A percentile compares a stretch with the other conserved stretches of the same genome.
Evolutionary conservation across 2,797 vertebrate genomes (phyloP).

Genomic region (Cirrhinus molitorella): DNA sequence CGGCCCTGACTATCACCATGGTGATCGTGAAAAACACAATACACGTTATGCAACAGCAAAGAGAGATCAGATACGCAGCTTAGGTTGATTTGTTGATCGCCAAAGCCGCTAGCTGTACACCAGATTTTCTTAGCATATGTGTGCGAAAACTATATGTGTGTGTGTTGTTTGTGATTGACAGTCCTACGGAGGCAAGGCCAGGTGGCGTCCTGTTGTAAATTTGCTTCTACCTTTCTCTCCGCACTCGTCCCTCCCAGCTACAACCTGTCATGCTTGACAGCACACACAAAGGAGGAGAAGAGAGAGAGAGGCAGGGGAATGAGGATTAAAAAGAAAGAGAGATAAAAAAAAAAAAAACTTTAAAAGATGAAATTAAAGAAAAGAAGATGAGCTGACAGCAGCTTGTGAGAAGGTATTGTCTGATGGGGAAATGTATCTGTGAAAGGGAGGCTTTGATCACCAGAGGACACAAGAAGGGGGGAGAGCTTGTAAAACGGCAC

Average conservation of each 20-base stretch:
- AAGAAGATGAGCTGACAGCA: conserved; percentile 82
- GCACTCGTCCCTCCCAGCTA: conserved; percentile 82
- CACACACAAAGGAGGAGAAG: conserved; percentile 77
- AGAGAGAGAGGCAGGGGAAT: conserved; percentile 74
- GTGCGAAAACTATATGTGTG: conserved; percentile 8
- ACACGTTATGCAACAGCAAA: conserved; percentile 36
- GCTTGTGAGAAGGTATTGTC: conserved; percentile 83
- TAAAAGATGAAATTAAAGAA: conserved; percentile 84
- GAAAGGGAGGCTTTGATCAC: conserved; percentile 81
- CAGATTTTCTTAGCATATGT: conserved; percentile 38
- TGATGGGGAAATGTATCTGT: conserved; percentile 76
- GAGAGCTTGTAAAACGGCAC: conserved; percentile 77
- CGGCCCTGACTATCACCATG: conserved; percentile 36
- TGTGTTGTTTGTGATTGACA: conserved; percentile 65
- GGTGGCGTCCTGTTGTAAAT: conserved; percentile 81
- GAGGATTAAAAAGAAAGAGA: conserved; percentile 73
- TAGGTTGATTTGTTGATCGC: conserved; percentile 42
- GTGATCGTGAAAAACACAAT: conserved; percentile 38
- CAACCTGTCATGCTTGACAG: conserved; percentile 83
- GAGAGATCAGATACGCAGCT: conserved; percentile 31
- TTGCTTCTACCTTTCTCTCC: conserved; percentile 79
- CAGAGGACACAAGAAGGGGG: conserved; percentile 65
- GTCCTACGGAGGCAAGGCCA: conserved; percentile 54
- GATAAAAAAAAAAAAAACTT: conserved; percentile 78
- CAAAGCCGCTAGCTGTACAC: conserved; percentile 23